A percentile compares a stretch with the other conserved stretches of the same genome.
Evolutionary conservation across 2,113 vertebrate species (phyloP).

Genomic region (Clarias macrocephalus): DNA sequence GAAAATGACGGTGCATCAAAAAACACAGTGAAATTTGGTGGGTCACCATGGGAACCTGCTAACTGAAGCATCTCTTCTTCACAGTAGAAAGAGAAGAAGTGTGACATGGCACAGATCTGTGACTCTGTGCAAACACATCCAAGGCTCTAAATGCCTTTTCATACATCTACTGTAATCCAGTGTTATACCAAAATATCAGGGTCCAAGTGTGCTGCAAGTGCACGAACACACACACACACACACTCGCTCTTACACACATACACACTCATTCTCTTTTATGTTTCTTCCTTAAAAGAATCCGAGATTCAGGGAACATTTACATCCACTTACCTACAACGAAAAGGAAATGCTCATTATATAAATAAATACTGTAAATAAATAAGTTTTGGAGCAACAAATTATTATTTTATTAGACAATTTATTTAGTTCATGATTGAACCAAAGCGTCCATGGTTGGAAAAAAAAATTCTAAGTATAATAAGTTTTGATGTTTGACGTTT

Average conservation of each 20-base stretch:
- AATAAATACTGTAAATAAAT: neutral
- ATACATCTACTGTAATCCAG: neutral
- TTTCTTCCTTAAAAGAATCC: neutral
- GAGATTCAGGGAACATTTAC: neutral
- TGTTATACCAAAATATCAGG: neutral
- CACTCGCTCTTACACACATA: neutral
- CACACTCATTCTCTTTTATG: neutral
- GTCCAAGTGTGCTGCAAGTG: neutral
- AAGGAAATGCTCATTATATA: neutral
- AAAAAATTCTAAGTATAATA: neutral
- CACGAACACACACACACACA: neutral
- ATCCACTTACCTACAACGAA: neutral
- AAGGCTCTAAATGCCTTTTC: constrained; percentile 8
- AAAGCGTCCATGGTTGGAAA: neutral
- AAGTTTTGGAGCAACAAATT: neutral
- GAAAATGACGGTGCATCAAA: constrained; percentile 33
- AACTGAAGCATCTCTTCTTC: constrained; percentile 35
- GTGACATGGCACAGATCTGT: neutral
- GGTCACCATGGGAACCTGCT: constrained; percentile 59
- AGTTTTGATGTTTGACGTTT: neutral
- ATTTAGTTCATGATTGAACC: too few species aligned
- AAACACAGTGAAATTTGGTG: constrained; percentile 48
- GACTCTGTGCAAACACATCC: constrained; percentile 5
- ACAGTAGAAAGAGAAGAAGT: constrained; percentile 30
- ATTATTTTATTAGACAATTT: neutral